A percentile compares a stretch with the other conserved stretches of the same genome.
These are phyloP conservation scores for Variabilichromis moorii DNA, from an alignment of 2,113 vertebrate genomes.

Conservation along the genomic window DNA sequence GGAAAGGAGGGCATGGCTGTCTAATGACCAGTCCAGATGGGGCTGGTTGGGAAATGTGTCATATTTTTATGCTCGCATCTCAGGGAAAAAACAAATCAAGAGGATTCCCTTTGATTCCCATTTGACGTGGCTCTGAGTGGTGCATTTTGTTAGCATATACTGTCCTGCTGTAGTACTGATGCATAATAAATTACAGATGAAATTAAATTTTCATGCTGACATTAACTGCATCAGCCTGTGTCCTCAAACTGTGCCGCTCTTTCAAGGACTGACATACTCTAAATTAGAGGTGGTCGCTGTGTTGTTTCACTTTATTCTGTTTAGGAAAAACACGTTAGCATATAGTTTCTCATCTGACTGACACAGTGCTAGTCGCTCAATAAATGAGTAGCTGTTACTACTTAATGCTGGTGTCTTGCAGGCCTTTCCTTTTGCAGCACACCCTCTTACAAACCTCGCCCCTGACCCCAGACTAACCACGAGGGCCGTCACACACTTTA, in stretches of 20 bases:
- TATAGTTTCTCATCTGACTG: neutral
- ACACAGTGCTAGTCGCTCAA: neutral
- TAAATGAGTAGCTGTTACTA: neutral
- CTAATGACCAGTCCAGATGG: neutral
- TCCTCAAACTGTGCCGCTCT: neutral
- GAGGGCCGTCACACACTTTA: neutral
- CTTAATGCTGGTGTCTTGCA: neutral
- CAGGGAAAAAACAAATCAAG: neutral
- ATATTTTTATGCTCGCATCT: neutral
- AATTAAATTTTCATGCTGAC: neutral
- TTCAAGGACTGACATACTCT: neutral
- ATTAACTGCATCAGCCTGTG: neutral
- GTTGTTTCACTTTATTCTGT: neutral
- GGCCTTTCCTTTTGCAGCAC: neutral
- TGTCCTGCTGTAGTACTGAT: neutral
- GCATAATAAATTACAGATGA: neutral
- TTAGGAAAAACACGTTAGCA: neutral
- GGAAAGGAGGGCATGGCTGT: too few relatives aligned
- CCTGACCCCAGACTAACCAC: neutral
- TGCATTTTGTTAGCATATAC: neutral
- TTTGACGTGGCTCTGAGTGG: fast-evolving
- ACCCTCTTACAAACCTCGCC: neutral
- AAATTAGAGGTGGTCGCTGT: neutral
- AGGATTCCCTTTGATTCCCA: neutral
- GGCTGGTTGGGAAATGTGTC: neutral